A percentile compares a stretch with the other conserved stretches of the same genome.
These are phyloP conservation scores for Capromys pilorides DNA, from an alignment of 2,797 vertebrate species.

Conservation along the genomic window DNA sequence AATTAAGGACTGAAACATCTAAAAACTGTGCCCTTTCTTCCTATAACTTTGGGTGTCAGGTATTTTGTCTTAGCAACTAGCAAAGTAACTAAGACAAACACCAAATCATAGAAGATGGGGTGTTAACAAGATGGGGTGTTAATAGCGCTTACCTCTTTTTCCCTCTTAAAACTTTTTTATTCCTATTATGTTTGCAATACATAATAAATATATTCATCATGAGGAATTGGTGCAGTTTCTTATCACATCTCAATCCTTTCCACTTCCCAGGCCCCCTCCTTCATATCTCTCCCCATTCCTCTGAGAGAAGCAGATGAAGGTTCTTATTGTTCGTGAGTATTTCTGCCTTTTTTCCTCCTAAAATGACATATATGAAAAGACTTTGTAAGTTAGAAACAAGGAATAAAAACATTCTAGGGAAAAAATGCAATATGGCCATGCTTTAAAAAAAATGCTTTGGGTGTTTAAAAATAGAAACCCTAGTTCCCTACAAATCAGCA, in stretches of 20 bases:
- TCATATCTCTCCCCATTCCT: not conserved
- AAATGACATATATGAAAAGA: not conserved
- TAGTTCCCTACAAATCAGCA: not conserved
- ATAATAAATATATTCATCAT: not conserved
- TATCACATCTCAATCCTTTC: not conserved
- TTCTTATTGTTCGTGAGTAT: not conserved
- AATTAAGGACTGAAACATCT: not conserved
- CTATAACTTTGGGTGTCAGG: not conserved
- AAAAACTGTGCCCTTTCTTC: not conserved
- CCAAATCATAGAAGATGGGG: not conserved
- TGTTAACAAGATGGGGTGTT: not conserved
- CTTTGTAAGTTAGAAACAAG: not conserved
- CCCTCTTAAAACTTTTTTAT: not conserved
- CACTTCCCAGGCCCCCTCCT: not conserved
- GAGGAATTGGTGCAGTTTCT: not conserved
- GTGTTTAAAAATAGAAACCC: not conserved
- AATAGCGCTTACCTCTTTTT: not conserved
- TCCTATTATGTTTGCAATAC: not conserved
- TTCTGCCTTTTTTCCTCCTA: not conserved
- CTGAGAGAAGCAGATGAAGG: not conserved
- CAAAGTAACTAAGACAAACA: not conserved
- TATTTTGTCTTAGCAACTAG: not conserved
- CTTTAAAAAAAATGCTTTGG: conserved; percentile 35
- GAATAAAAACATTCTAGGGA: conserved; percentile 20
- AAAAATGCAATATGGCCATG: conserved; percentile 21